Percentiles rank a stretch among this genome's conserved stretches.
Conservation (phyloP, 2,113 vertebrate species). For the Sylvilagus bachmani region DNA sequence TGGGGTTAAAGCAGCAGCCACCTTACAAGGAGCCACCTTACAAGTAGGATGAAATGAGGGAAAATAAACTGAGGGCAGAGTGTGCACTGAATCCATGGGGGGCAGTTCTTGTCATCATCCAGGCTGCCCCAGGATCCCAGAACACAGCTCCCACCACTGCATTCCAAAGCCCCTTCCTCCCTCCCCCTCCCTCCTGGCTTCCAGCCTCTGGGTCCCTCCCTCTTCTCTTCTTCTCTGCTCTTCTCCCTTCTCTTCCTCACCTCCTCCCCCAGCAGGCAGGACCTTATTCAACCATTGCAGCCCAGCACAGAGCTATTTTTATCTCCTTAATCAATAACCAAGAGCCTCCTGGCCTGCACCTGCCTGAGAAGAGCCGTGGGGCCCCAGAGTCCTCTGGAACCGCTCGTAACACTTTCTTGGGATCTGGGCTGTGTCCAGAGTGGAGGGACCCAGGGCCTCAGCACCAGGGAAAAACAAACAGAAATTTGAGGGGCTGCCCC, state of each 20-base stretch:
- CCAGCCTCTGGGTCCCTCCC: neutral
- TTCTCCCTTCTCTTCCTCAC: neutral
- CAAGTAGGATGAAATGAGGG: neutral
- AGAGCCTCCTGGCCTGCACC: constrained; percentile 27
- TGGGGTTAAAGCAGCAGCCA: neutral
- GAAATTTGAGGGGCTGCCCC: neutral
- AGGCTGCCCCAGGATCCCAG: neutral
- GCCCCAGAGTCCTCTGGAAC: neutral
- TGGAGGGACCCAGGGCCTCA: neutral
- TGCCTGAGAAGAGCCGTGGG: neutral
- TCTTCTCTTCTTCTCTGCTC: neutral
- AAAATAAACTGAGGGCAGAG: neutral
- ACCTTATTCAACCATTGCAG: constrained; percentile 45
- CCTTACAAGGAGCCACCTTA: neutral
- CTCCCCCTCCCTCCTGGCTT: neutral
- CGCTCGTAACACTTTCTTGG: neutral
- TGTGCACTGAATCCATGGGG: neutral
- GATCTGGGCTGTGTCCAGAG: neutral
- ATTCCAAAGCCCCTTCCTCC: neutral
- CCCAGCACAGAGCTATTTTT: constrained; percentile 61
- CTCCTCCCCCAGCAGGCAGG: neutral
- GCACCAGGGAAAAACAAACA: constrained; percentile 28
- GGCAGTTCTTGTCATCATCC: neutral
- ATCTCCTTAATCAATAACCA: constrained; percentile 68
- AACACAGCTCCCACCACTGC: neutral